A percentile compares a stretch with the other conserved stretches of the same genome.
Evolutionary conservation across 2,113 vertebrate genomes (phyloP).

Genomic region (Puntigrus tetrazona): DNA sequence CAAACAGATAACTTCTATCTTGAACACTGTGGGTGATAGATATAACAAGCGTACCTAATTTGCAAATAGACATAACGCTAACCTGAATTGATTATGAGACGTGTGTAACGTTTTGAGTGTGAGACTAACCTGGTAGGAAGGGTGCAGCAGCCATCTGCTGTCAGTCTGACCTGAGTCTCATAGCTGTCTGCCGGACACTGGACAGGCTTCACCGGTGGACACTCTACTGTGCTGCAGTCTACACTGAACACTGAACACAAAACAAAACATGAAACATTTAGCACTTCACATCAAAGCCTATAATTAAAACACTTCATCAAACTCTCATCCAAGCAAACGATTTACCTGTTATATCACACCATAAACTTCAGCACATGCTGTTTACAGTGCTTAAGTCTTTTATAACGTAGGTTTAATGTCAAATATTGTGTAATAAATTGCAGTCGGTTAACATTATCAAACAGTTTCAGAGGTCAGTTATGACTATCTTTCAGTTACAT

Average conservation of each 20-base stretch:
- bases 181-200: conserved; percentile 88
- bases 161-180: conserved; percentile 86
- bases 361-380: neutral
- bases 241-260: conserved; percentile 82
- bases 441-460: too few relatives aligned
- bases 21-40: neutral
- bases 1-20: neutral
- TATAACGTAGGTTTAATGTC: neutral
- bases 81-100: conserved; percentile 70
- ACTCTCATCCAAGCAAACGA: conserved; percentile 23
- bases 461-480: too few relatives aligned
- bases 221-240: conserved; percentile 90
- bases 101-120: neutral
- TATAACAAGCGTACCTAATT: neutral
- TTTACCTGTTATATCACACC: conserved; percentile 10
- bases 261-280: conserved; percentile 45
- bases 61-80: neutral
- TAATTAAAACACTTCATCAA: conserved; percentile 22
- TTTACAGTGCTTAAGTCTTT: neutral
- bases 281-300: conserved; percentile 9
- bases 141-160: conserved; percentile 88
- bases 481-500: neutral
- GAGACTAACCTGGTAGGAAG: conserved; percentile 84
- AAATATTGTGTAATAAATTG: neutral
- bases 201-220: conserved; percentile 84